Percentiles rank a stretch among this genome's conserved stretches.
Evolutionary conservation across 2,797 vertebrate species (phyloP).

Genomic region (Silurus aristotelis): DNA sequence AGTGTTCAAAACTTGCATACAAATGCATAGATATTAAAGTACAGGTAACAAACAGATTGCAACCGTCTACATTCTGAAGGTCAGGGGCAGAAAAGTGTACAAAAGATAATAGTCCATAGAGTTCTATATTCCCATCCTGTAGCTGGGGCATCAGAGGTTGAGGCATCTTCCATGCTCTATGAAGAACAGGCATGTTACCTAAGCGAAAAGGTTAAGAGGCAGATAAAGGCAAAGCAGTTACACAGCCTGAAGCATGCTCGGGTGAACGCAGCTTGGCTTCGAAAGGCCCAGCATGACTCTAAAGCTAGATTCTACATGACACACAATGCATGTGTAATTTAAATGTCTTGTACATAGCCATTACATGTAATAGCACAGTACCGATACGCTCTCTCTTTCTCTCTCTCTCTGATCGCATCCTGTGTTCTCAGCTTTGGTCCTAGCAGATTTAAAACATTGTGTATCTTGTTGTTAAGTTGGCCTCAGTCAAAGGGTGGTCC

Average conservation of each 20-base stretch:
- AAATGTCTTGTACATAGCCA: constrained; percentile 3
- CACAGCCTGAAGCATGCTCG: not conserved
- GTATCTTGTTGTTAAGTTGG: not conserved
- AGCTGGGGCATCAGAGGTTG: not conserved
- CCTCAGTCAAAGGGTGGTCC: not conserved
- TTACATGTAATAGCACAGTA: constrained; percentile 16
- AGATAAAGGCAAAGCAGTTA: not conserved
- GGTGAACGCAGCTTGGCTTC: not conserved
- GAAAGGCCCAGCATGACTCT: not conserved
- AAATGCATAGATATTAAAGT: not conserved
- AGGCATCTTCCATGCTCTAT: too few species aligned
- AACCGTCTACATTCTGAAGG: not conserved
- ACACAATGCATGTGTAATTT: constrained; percentile 14
- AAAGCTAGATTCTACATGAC: not conserved
- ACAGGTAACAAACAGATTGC: not conserved
- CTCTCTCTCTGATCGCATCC: not conserved
- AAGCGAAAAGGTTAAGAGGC: not conserved
- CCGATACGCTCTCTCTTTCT: not conserved
- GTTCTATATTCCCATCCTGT: not conserved
- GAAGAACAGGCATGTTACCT: not conserved
- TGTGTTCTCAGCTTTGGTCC: not conserved
- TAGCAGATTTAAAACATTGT: not conserved
- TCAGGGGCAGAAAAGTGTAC: not conserved
- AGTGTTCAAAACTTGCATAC: not conserved
- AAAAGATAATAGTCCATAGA: not conserved